Evolutionary conservation across 2,113 vertebrate genomes (phyloP).

Genomic region (Potamarius usumacintae): DNA sequence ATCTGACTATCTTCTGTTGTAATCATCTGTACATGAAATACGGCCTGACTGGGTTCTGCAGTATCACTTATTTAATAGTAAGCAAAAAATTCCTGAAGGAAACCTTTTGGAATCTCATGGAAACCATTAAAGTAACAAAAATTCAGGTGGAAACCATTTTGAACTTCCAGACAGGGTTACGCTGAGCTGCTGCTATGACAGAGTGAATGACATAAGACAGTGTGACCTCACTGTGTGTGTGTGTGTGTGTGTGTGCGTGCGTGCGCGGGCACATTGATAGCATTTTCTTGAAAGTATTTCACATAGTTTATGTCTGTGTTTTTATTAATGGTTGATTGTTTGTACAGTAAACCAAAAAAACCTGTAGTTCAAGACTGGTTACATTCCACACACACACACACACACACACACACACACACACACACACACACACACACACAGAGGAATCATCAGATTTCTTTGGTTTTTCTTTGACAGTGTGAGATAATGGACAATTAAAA

Average conservation of each 20-base stretch:
- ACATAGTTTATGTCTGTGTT: not conserved
- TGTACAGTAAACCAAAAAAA: not conserved
- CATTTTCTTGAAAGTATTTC: not conserved
- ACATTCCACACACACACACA: not conserved
- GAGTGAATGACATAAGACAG: too few species aligned
- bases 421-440: not conserved
- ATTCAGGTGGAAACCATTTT: not conserved
- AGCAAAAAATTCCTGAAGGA: not conserved
- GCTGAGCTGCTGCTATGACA: not conserved
- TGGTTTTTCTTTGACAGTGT: slow-evolving; percentile 2
- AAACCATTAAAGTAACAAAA: not conserved
- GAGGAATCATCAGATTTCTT: not conserved
- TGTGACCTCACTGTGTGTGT: not conserved
- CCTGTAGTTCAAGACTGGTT: slow-evolving; percentile 24
- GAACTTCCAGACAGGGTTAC: not conserved
- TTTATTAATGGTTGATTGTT: slow-evolving; percentile 25
- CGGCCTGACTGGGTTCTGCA: not conserved
- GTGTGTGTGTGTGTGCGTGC: slow-evolving; percentile 24
- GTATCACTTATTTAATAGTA: not conserved
- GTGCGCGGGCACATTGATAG: not conserved
- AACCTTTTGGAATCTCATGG: not conserved
- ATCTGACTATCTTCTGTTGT: not conserved
- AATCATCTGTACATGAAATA: not conserved
- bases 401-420: slow-evolving; percentile 16
- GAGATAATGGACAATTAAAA: slow-evolving; percentile 33